phyloP scores from a whole-genome alignment of 2,888 invertebrate genomes.

The Ecliptopera silaceata region DNA sequence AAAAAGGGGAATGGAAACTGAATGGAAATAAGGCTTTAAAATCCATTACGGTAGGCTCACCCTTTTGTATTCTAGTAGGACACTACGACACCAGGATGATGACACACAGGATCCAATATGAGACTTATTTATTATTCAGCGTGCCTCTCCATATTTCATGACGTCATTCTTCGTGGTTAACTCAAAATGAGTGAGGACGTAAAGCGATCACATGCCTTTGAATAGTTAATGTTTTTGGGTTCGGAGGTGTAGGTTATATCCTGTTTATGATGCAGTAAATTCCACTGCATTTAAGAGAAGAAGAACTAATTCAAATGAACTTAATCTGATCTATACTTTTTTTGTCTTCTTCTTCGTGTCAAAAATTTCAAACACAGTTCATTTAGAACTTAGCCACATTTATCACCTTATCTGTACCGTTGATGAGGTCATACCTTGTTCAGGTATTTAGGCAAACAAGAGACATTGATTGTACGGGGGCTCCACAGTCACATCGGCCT shows the following conservation, averaged over 20 bases:
- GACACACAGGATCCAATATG: slow-evolving; percentile 60
- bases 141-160: slow-evolving; percentile 59
- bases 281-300: neutral
- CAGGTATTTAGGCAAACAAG: too few species aligned
- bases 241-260: neutral
- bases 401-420: too few species aligned
- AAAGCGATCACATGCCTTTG: slow-evolving; percentile 29
- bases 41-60: slow-evolving; percentile 51
- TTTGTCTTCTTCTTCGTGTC: too few species aligned
- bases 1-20: slow-evolving; percentile 50
- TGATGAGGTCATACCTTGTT: too few species aligned
- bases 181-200: slow-evolving; percentile 54
- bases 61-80: slow-evolving; percentile 48
- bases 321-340: too few species aligned
- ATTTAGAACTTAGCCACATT: too few species aligned
- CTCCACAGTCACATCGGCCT: too few species aligned
- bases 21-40: slow-evolving; percentile 55
- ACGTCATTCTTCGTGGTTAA: slow-evolving; percentile 52
- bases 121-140: slow-evolving; percentile 65
- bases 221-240: slow-evolving; percentile 28
- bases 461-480: too few species aligned
- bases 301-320: neutral
- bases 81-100: slow-evolving; percentile 41
- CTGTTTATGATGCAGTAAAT: slow-evolving; percentile 11
- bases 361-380: too few species aligned